Conservation (phyloP, 2,888 invertebrate species). For the Nemotelus nigrinus region DNA sequence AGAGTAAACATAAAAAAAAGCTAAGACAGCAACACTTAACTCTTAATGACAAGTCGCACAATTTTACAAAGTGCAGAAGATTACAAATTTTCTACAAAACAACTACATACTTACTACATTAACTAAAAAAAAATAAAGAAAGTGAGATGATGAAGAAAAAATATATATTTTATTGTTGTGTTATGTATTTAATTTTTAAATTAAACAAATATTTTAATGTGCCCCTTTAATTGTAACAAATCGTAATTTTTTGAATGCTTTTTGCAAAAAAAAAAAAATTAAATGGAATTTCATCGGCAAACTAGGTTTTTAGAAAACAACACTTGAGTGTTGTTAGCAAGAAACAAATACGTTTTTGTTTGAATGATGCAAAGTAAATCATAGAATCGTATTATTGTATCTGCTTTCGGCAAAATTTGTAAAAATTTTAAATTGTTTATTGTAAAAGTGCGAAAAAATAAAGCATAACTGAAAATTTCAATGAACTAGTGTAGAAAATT, state of each 20-base stretch:
- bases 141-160: neutral
- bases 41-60: neutral
- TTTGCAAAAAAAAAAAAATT: neutral
- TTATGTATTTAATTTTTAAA: constrained; percentile 37
- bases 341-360: neutral
- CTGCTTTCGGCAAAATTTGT: too few species aligned
- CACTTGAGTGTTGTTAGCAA: neutral
- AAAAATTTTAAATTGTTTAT: too few species aligned
- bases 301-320: constrained; percentile 3
- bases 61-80: neutral
- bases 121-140: neutral
- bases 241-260: neutral
- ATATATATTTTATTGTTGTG: constrained; percentile 35
- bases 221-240: neutral
- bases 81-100: neutral
- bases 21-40: too few species aligned
- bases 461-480: too few species aligned
- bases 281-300: neutral
- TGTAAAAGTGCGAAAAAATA: too few species aligned
- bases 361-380: neutral
- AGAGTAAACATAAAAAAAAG: too few species aligned
- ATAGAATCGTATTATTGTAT: neutral
- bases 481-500: neutral
- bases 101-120: neutral
- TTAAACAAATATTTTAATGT: constrained; percentile 15